A percentile compares a stretch with the other conserved stretches of the same genome.
Evolutionary conservation across 2,113 vertebrate species (phyloP).

Genomic region (Heloderma charlesbogerti): DNA sequence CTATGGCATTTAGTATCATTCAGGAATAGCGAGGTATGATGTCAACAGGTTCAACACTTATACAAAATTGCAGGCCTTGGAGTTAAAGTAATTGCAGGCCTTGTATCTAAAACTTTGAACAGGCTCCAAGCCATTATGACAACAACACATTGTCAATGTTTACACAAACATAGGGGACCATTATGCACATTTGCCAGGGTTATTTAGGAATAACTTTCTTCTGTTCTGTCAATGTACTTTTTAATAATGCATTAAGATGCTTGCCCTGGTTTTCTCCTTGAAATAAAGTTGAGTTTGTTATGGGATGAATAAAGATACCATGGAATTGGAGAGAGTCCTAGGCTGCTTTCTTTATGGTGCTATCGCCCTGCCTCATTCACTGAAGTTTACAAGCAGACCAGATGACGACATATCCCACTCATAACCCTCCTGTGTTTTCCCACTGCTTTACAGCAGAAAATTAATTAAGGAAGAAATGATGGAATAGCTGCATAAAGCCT

Average conservation of each 20-base stretch:
- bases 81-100: constrained; percentile 13
- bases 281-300: background rate
- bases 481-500: too few relatives aligned
- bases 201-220: background rate
- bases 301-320: too few relatives aligned
- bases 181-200: background rate
- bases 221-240: background rate
- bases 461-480: too few relatives aligned
- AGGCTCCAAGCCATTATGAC: too few relatives aligned
- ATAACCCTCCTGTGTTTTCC: too few relatives aligned
- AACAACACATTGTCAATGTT: too few relatives aligned
- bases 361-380: too few relatives aligned
- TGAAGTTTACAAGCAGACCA: too few relatives aligned
- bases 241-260: background rate
- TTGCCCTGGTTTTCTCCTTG: background rate
- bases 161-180: background rate
- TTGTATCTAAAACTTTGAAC: background rate
- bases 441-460: too few relatives aligned
- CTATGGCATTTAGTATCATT: background rate
- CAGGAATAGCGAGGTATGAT: background rate
- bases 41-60: background rate
- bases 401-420: too few relatives aligned
- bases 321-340: background rate
- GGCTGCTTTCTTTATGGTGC: too few relatives aligned
- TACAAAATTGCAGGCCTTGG: too few relatives aligned